Evolutionary conservation across 2,888 invertebrate species (phyloP), one percentile per base, ranked within the genome.

Genomic region (Noctua fimbriata): DNA sequence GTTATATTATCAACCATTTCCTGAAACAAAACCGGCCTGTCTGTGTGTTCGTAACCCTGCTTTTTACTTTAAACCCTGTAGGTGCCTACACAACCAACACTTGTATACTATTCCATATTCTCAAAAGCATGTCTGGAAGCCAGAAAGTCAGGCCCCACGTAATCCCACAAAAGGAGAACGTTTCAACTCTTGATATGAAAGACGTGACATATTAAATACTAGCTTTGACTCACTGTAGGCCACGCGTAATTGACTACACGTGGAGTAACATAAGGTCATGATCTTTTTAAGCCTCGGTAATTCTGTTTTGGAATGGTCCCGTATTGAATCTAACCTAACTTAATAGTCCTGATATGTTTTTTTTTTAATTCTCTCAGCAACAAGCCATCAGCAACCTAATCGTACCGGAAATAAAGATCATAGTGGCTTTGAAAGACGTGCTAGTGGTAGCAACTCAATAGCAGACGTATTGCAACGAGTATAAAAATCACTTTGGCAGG

Each of bases 121-220:
- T 83, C 41, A 72, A 71, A 84, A 63, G n/a, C 52, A 60, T 63
- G 16, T 44, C n/a, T 63, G 16, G 9, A 44, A 69, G 52, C 5
- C n/a, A 63, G n/a, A n/a, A 36, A 67, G 77, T 36, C 66, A 63
- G n/a, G 24, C 49, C 7, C 55, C 52, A 79, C 65, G 58, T 74
- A 84, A 84, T 67, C 85, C 71, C 28, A 71, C 80, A 80, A 83
- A 74, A 79, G 84, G 80, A 67, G 47, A n/a, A 41, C 67, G 32
- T 69, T 83, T 74, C 65, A 60, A 52, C 71, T 79, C 80, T 74
- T 65, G 67, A 79, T 41, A 63, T 74, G 67, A 65, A 44, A 69
- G 49, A 78, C 84, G 69, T 83, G 79, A 65, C 52, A 44, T 69
- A 78, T 83, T 82, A 76, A 76, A 69, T 18, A 63, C 24, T 18